Conservation (phyloP, 2,113 vertebrate genomes). For the Ursus arctos region DNA sequence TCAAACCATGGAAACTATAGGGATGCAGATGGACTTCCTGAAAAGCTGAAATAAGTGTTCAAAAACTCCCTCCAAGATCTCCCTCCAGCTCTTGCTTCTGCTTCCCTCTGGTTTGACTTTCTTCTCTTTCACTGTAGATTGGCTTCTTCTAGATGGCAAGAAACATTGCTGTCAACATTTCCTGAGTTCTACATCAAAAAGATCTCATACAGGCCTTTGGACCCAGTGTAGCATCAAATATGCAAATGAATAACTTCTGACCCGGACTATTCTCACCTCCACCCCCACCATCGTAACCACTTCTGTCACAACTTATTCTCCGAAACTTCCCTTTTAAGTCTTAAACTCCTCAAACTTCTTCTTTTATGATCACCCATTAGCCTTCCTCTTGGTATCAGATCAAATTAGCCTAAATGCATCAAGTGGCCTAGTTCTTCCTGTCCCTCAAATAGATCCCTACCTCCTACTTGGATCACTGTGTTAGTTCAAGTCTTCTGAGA, state of each 20-base stretch:
- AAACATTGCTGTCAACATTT: neutral
- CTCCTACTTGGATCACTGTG: neutral
- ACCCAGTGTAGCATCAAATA: neutral
- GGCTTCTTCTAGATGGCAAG: neutral
- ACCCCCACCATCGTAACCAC: neutral
- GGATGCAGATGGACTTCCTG: neutral
- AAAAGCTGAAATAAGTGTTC: neutral
- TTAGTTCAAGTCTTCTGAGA: conserved; percentile 14
- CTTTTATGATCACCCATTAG: neutral
- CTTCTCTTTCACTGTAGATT: neutral
- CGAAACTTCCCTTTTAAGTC: neutral
- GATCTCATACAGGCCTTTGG: neutral
- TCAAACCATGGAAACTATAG: neutral
- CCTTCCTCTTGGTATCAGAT: neutral
- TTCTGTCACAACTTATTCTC: neutral
- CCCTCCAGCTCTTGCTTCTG: neutral
- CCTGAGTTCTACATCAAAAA: neutral
- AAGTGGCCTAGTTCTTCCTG: neutral
- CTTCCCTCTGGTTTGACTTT: neutral
- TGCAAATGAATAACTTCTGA: neutral
- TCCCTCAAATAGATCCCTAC: neutral
- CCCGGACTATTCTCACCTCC: neutral
- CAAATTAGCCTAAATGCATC: neutral
- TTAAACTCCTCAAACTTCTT: neutral
- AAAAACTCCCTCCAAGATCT: neutral